phyloP scores from a whole-genome alignment of 2,797 vertebrate species.

The Erpetoichthys calabaricus region DNA sequence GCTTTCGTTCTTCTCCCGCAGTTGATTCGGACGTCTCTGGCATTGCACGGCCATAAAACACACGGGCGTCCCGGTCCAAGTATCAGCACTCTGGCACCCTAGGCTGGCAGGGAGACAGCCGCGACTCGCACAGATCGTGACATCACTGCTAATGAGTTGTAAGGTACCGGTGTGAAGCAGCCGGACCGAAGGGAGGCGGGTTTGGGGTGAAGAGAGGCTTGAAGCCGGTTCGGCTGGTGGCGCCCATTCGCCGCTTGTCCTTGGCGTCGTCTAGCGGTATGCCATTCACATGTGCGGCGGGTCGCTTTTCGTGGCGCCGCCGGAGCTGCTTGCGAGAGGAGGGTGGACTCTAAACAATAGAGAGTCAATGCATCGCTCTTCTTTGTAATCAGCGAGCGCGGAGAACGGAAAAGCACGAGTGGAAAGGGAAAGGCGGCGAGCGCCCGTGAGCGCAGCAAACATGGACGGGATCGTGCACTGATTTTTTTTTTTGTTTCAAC shows the following conservation, averaged over 20 bases:
- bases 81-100: too few species aligned
- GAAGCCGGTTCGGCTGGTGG: slow-evolving; percentile 7
- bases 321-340: slow-evolving; percentile 21
- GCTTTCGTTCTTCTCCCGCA: too few species aligned
- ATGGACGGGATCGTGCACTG: slow-evolving; percentile 23
- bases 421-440: slow-evolving; percentile 13
- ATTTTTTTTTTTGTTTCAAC: slow-evolving; percentile 9
- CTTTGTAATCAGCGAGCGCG: slow-evolving; percentile 18
- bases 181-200: slow-evolving; percentile 1
- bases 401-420: slow-evolving; percentile 18
- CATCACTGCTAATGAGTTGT: too few species aligned
- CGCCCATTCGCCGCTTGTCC: too few species aligned
- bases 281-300: slow-evolving; percentile 13
- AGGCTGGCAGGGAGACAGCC: too few species aligned
- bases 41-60: too few species aligned
- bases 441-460: slow-evolving; percentile 17
- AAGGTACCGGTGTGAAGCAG: not conserved
- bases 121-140: too few species aligned
- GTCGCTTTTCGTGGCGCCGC: slow-evolving; percentile 17
- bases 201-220: not conserved
- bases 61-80: too few species aligned
- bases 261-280: too few species aligned
- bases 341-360: slow-evolving; percentile 32
- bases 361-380: slow-evolving; percentile 18
- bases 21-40: too few species aligned